Percentiles rank a stretch among this genome's conserved stretches.
Conservation (phyloP, 2,888 invertebrate species). For the Acrobasis repandana region DNA sequence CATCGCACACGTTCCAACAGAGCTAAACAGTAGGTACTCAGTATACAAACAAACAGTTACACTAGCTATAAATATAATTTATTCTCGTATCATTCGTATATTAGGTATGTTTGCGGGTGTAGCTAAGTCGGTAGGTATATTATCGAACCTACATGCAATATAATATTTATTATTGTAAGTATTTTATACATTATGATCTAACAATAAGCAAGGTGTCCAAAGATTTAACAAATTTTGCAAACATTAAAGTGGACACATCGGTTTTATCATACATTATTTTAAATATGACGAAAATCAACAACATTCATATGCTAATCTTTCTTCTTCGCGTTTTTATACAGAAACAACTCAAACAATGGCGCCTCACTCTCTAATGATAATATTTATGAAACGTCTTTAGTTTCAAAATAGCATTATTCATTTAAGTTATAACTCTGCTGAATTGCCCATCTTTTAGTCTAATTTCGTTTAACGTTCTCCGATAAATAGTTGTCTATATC, state of each 20-base stretch:
- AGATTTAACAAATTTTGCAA: conserved; percentile 1
- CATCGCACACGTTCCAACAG: conserved; percentile 20
- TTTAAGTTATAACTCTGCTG: not conserved
- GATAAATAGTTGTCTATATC: not conserved
- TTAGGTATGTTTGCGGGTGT: conserved; percentile 13
- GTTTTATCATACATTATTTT: conserved; percentile 1
- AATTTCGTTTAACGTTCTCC: not conserved
- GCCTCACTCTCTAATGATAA: conserved; percentile 7
- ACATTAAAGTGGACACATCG: conserved; percentile 4
- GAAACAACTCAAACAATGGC: not conserved
- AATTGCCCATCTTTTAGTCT: not conserved
- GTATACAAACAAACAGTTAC: conserved; percentile 28
- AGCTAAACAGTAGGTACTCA: conserved; percentile 26
- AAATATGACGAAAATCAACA: conserved; percentile 14
- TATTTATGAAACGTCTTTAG: conserved; percentile 7
- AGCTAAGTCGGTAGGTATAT: conserved; percentile 11
- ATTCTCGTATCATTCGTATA: conserved; percentile 23
- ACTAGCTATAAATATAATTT: conserved; percentile 30
- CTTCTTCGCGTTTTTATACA: conserved; percentile 6
- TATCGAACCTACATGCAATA: conserved; percentile 19
- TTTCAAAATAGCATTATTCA: not conserved
- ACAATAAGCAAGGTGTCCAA: conserved; percentile 12
- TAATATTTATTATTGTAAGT: conserved; percentile 7
- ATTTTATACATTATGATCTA: conserved; percentile 16
- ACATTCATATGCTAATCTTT: not conserved